Percentiles rank a stretch among this genome's conserved stretches.
Conservation (phyloP, 2,888 invertebrate species). For the Taphrorychus bicolor region DNA sequence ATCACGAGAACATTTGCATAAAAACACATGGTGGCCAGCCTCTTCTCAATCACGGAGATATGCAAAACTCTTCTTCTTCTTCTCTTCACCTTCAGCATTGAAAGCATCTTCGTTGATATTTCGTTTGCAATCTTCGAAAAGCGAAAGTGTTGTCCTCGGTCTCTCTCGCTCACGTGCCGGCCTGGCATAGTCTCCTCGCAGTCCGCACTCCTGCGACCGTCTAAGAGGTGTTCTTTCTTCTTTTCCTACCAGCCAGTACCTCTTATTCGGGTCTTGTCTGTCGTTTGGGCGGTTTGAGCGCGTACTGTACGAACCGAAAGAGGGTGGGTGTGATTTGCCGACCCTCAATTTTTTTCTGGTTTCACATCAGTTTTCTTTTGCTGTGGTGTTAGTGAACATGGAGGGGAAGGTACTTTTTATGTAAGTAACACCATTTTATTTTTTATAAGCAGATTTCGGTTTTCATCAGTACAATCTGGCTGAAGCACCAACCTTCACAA, state of each 20-base stretch:
- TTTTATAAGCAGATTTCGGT: too few relatives aligned
- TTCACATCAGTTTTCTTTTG: constrained; percentile 2
- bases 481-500: too few relatives aligned
- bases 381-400: constrained; percentile 14
- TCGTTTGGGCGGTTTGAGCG: constrained; percentile 33
- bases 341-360: constrained; percentile 27
- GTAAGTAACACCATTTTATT: constrained; percentile 12
- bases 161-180: constrained; percentile 11
- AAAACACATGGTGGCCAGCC: not conserved
- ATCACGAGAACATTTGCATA: not conserved
- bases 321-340: constrained; percentile 26
- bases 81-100: constrained; percentile 24
- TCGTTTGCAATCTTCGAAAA: constrained; percentile 27
- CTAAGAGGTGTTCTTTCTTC: constrained; percentile 31
- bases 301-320: constrained; percentile 15
- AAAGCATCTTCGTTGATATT: constrained; percentile 26
- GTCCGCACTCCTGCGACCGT: constrained; percentile 28
- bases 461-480: too few relatives aligned
- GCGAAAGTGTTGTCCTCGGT: constrained; percentile 25
- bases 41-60: not conserved
- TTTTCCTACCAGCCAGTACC: constrained; percentile 21
- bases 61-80: constrained; percentile 14
- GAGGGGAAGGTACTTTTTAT: constrained; percentile 20
- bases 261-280: constrained; percentile 38
- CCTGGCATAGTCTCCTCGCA: constrained; percentile 13